phyloP scores from a whole-genome alignment of 2,797 vertebrate species.

The Cetoscarus ocellatus region DNA sequence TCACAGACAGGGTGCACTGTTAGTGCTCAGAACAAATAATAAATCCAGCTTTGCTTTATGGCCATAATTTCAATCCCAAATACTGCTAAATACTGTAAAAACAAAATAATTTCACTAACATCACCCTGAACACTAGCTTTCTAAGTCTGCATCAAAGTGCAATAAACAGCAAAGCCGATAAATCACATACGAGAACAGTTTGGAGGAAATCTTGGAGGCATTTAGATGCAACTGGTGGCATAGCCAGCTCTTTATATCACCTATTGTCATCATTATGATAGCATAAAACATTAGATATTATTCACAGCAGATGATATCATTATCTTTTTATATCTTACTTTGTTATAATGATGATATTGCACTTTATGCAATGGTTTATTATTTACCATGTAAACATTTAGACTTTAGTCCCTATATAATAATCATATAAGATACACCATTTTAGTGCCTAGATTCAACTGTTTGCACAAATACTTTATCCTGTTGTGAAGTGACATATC shows the following conservation, averaged over 20 bases:
- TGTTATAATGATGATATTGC: conserved; percentile 70
- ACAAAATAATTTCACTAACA: conserved; percentile 36
- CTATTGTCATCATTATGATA: neutral
- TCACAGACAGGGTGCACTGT: conserved; percentile 38
- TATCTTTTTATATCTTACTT: conserved; percentile 32
- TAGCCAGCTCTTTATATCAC: conserved; percentile 13
- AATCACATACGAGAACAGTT: neutral
- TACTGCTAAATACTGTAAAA: conserved; percentile 75
- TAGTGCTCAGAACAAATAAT: conserved; percentile 65
- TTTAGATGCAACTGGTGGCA: conserved; percentile 26
- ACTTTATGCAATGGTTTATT: conserved; percentile 68
- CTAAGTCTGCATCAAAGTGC: conserved; percentile 9
- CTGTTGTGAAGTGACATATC: conserved; percentile 48
- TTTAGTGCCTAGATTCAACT: conserved; percentile 58
- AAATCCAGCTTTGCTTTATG: conserved; percentile 25
- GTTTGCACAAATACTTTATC: conserved; percentile 52
- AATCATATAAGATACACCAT: conserved; percentile 23
- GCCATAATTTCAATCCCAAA: conserved; percentile 50
- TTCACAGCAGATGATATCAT: conserved; percentile 32
- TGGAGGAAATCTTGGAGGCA: conserved; percentile 23
- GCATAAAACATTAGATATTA: neutral
- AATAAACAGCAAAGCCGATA: too few relatives aligned
- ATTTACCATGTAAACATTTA: conserved; percentile 83
- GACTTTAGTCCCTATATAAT: conserved; percentile 10
- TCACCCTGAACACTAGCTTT: conserved; percentile 68